Conservation (phyloP, 2,113 vertebrate species). For the Vicugna pacos region DNA sequence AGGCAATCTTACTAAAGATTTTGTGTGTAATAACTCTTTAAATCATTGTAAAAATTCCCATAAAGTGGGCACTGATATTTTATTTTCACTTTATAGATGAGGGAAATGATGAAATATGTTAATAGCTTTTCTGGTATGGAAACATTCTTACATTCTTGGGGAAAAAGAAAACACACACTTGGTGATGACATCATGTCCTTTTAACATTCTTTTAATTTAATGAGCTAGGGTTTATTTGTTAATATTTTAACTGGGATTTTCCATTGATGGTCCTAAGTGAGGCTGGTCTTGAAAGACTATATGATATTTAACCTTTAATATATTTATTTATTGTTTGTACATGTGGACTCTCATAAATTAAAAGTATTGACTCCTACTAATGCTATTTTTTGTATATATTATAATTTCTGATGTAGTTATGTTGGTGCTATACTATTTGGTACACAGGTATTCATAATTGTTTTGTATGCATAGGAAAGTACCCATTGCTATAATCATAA, state of each 20-base stretch:
- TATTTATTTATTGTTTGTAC: background rate
- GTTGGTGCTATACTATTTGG: background rate
- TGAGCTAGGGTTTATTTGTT: background rate
- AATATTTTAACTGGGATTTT: constrained; percentile 45
- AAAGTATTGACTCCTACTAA: background rate
- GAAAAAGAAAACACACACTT: background rate
- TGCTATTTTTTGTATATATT: background rate
- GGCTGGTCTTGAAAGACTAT: background rate
- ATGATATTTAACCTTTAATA: background rate
- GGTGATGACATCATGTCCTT: background rate
- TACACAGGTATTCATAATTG: background rate
- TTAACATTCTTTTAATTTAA: background rate
- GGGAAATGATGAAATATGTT: background rate
- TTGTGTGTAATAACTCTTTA: background rate
- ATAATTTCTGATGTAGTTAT: background rate
- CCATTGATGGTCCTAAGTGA: background rate
- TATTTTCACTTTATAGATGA: background rate
- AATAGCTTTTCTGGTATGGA: background rate
- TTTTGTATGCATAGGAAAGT: background rate
- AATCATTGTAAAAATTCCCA: constrained; percentile 13
- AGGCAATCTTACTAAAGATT: background rate
- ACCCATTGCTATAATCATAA: background rate
- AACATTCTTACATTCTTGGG: background rate
- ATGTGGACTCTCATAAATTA: background rate
- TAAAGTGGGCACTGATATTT: background rate